A percentile compares a stretch with the other conserved stretches of the same genome.
These are phyloP conservation scores for Anthophora plumipes DNA, from an alignment of 2,888 invertebrate species.

Conservation along the genomic window DNA sequence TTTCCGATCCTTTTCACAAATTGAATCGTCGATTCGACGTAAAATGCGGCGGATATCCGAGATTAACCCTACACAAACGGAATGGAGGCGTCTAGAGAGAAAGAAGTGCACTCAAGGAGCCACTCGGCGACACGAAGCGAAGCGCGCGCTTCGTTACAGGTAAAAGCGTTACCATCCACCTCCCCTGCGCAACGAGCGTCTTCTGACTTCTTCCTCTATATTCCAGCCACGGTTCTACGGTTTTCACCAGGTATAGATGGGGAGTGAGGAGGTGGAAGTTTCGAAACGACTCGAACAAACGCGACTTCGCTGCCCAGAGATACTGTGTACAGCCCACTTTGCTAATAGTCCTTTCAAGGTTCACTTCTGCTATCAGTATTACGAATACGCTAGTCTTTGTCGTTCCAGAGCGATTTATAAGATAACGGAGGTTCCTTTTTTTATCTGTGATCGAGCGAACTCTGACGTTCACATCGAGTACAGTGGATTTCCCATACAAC, in stretches of 20 bases:
- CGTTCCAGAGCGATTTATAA: too few species aligned
- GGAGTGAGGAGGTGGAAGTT: too few species aligned
- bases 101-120: conserved; percentile 16
- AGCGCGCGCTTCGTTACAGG: conserved; percentile 35
- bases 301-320: too few species aligned
- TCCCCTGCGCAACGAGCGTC: neutral
- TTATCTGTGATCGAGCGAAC: too few species aligned
- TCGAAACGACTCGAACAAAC: conserved; percentile 2
- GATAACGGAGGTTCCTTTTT: too few species aligned
- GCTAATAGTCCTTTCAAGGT: conserved; percentile 26
- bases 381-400: too few species aligned
- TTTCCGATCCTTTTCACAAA: neutral
- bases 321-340: conserved; percentile 12
- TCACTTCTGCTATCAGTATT: neutral
- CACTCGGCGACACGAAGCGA: neutral
- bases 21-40: neutral
- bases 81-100: conserved; percentile 1
- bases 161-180: conserved; percentile 1
- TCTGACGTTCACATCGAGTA: too few species aligned
- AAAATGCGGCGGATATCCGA: neutral
- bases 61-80: neutral
- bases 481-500: too few species aligned
- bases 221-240: conserved; percentile 2
- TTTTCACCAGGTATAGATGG: neutral
- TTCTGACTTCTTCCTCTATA: conserved; percentile 24